These are phyloP conservation scores for Venturia canescens DNA, from an alignment of 1,140 invertebrate genomes.

Conservation along the genomic window DNA sequence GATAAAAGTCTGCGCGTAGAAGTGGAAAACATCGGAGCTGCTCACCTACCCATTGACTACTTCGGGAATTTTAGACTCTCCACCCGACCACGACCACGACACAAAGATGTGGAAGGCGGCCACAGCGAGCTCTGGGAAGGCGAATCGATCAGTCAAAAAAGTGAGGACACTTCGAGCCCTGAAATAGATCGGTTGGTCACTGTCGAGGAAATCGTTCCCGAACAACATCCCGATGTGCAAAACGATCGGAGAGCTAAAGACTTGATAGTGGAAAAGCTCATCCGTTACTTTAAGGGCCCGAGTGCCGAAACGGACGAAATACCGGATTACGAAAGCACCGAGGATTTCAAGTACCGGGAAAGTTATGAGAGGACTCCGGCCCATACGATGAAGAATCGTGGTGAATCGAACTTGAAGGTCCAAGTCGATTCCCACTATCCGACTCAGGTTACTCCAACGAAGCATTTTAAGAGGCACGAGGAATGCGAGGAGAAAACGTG, in stretches of 20 bases:
- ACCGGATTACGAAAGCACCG: neutral
- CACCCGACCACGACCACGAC: neutral
- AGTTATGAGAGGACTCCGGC: neutral
- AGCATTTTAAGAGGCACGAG: neutral
- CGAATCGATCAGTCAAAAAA: constrained; percentile 35
- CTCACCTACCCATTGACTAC: constrained; percentile 49
- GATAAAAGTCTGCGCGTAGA: constrained; percentile 47
- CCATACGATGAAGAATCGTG: neutral
- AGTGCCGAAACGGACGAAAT: constrained; percentile 11
- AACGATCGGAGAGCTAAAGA: constrained; percentile 48
- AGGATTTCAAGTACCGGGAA: neutral
- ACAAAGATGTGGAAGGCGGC: constrained; percentile 17
- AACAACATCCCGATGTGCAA: constrained; percentile 36
- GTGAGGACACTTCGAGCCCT: neutral
- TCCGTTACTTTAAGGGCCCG: constrained; percentile 48
- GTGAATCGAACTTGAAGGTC: neutral
- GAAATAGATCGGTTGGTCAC: constrained; percentile 11
- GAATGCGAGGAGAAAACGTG: no score
- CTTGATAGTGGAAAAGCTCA: constrained; percentile 43
- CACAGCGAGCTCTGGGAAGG: constrained; percentile 56
- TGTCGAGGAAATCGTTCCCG: constrained; percentile 39
- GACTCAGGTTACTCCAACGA: neutral
- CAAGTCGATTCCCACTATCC: neutral
- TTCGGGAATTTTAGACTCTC: constrained; percentile 44
- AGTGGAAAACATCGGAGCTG: constrained; percentile 19